Percentiles rank a stretch among this genome's conserved stretches.
Evolutionary conservation across 2,113 vertebrate genomes (phyloP).

Genomic region (Channa argus): DNA sequence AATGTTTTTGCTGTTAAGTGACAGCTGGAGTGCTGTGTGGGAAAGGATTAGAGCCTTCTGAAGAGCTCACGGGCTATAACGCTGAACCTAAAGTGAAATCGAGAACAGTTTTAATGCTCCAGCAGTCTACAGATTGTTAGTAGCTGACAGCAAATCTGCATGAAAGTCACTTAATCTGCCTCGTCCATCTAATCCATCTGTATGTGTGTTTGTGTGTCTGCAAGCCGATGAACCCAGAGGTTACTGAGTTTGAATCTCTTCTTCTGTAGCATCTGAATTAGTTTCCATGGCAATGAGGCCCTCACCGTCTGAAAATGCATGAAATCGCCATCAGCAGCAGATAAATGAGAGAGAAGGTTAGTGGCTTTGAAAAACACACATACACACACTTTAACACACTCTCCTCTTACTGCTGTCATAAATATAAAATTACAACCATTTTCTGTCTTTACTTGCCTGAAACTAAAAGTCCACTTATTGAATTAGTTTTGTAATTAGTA

Average conservation of each 20-base stretch:
- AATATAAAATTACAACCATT: constrained; percentile 1
- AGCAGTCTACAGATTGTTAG: constrained; percentile 23
- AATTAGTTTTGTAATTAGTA: too few species aligned
- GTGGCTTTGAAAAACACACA: not conserved
- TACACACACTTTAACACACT: not conserved
- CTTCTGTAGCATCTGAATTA: constrained; percentile 35
- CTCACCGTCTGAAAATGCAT: constrained; percentile 57
- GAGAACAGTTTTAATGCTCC: constrained; percentile 46
- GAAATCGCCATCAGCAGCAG: constrained; percentile 38
- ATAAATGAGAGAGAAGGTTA: constrained; percentile 41
- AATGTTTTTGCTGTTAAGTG: constrained; percentile 8
- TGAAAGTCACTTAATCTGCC: constrained; percentile 51
- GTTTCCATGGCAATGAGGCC: constrained; percentile 62
- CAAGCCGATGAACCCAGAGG: constrained; percentile 21
- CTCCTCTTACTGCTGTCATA: constrained; percentile 4
- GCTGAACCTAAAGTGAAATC: constrained; percentile 32
- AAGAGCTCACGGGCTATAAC: constrained; percentile 21
- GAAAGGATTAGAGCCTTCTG: constrained; percentile 46
- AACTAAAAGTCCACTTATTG: too few species aligned
- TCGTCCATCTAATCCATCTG: not conserved
- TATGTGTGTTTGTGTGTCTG: constrained; percentile 9
- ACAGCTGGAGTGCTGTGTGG: constrained; percentile 36
- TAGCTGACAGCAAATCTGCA: constrained; percentile 41
- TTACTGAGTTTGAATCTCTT: constrained; percentile 52
- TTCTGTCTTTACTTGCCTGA: not conserved